Base-by-base conservation (phyloP, 2,888 invertebrate species). In the Andricus quercusramuli region DNA sequence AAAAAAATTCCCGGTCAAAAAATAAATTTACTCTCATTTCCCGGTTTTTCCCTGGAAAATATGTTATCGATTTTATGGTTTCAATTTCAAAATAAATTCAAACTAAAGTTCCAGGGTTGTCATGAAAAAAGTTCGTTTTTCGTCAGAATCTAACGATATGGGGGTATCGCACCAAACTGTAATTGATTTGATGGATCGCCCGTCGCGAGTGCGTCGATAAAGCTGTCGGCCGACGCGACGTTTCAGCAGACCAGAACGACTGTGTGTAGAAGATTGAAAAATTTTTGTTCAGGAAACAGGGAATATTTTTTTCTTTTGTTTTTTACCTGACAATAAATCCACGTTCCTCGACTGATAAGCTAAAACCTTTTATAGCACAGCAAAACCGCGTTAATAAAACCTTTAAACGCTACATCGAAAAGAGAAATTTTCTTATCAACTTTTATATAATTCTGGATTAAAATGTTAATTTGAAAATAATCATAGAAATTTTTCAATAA, bases 221-320 rank as follows among this genome's bases (percentile, higher is more conserved):
- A 74, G 74, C 74, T 74, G 74, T 74, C 74, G 29, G 25, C 15
- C 44, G 22, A 62, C 25, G 67, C 37, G 25, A 47, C 70, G 70
- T 20, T 56, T 25, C 70, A 70, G 29, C 44, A 44, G 44, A 70
- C 47, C 47, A 70, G 25, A 70, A 70, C 51, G 29, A 74, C 20
- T 56, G 29, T 56, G 20, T 32, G 51, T 56, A 56, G 74, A 74
- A 74, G 29, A 74, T 74, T 51, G 74, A 74, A 74, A 74, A 74
- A 56, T 74, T 56, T 51, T 74, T 74, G 56, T 74, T 51, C 25
- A 44, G 20, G 5, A 25, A 74, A 74, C 11, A 74, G 32, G 29
- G 9, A 74, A 44, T 37, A 2, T 15, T 44, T 20, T 44, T 44
- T 68, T 17, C 8, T n/a, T 13, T 44, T 66, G 20, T 20, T 66